Evolutionary conservation across 2,888 invertebrate genomes (phyloP), one percentile per base, ranked within the genome.

Genomic region (Morpho helenor): DNA sequence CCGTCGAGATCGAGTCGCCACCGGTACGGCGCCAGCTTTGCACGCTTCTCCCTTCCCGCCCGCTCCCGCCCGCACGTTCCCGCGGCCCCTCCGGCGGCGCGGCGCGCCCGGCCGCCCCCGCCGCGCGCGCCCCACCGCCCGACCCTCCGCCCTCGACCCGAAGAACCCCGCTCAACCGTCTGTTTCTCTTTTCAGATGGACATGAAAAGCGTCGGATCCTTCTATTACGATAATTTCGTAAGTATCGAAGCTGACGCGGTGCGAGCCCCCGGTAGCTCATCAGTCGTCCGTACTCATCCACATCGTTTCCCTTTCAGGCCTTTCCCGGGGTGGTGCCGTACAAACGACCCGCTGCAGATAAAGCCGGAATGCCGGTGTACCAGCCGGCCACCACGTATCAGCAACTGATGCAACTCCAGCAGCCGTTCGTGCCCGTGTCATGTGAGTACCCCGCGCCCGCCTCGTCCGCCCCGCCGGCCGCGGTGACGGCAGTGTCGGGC

Each of bases 371-470:
- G 87, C 98, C 98, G 79, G 96, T 98, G 77, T 98, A 98, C 93
- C 97, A 97, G 91, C 97, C 97, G 82, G 95, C 95, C 83, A 96
- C 96, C 79, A 96, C 96, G 82, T 96, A 97, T 92, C 97, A 98
- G 92, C 98, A 98, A 92, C 94, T 98, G 91, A 96, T 98, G 95
- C 97, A 97, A 93, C 94, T 96, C 80, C 94, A 95, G 92, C 97
- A 97, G 94, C 97, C 97, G 91, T 97, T 97, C 93, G 97, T 97
- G 95, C 97, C 97, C 94, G 97, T 97, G 93, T 97, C 98, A 96
- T 98, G 97, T 98, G 97, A 98, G 97, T 97, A 96, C 95, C 93
- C 94, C 92, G 93, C 93, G 92, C 93, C 94, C 89, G 92, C 93
- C 77, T 90, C 93, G 83, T 89, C 91, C 78, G 90, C 91, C 91